These are phyloP conservation scores for Ailurus styani DNA, from an alignment of 2,113 vertebrate species.

Conservation along the genomic window DNA sequence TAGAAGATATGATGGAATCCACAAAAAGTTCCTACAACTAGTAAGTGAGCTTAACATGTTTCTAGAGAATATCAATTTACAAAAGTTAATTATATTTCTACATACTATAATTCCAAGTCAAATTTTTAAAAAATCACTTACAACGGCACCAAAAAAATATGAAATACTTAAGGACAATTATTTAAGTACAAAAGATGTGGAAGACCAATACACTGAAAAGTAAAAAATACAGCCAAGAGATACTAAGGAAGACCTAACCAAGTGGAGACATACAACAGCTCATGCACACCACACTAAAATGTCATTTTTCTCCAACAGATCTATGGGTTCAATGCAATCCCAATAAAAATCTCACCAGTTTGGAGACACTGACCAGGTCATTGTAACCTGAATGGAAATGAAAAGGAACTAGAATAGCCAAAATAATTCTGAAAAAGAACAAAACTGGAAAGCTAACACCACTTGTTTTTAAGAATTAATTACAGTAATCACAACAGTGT, in stretches of 20 bases:
- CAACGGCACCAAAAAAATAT: neutral
- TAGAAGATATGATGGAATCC: neutral
- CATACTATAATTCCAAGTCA: neutral
- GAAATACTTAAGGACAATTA: neutral
- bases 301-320: neutral
- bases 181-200: neutral
- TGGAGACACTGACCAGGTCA: neutral
- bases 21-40: neutral
- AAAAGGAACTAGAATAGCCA: neutral
- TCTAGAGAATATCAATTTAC: neutral
- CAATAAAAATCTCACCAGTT: neutral
- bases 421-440: slow-evolving; percentile 8
- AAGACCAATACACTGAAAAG: neutral
- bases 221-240: neutral
- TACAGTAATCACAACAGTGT: neutral
- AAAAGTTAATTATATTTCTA: neutral
- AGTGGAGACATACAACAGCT: neutral
- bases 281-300: neutral
- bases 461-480: neutral
- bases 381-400: neutral
- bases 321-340: neutral
- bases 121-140: neutral
- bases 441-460: neutral
- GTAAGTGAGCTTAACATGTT: neutral
- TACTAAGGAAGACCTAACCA: neutral